Percentiles rank a stretch among this genome's conserved stretches.
phyloP scores from a whole-genome alignment of 2,797 vertebrate genomes.

The Aselliscus stoliczkanus region DNA sequence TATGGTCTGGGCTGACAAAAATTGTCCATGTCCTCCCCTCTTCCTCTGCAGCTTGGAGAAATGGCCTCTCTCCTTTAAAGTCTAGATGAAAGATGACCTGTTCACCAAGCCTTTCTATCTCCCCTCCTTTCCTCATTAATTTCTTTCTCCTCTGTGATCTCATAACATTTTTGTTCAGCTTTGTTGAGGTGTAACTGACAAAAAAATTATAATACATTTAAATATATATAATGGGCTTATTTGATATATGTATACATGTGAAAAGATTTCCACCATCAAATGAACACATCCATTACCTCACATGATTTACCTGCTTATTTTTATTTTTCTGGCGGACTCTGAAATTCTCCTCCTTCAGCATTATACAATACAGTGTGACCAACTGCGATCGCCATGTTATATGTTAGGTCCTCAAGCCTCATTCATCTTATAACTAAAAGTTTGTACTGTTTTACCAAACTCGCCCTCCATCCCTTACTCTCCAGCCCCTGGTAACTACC shows the following conservation, averaged over 20 bases:
- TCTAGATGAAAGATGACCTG: neutral
- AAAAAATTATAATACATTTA: neutral
- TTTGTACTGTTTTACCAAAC: neutral
- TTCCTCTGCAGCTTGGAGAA: neutral
- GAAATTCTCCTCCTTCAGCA: neutral
- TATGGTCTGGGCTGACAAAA: neutral
- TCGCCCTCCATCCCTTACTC: neutral
- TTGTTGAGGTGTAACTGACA: neutral
- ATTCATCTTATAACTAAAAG: neutral
- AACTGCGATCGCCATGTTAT: neutral
- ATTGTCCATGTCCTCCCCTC: rapidly evolving
- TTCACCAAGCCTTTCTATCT: neutral
- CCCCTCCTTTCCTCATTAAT: neutral
- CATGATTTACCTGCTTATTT: neutral
- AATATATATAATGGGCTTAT: neutral
- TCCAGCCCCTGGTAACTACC: neutral
- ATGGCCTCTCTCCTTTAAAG: neutral
- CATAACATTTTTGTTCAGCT: too few relatives aligned
- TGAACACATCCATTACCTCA: neutral
- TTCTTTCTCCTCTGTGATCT: neutral
- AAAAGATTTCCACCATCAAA: neutral
- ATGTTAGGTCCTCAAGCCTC: neutral
- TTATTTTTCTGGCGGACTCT: neutral
- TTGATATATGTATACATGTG: too few relatives aligned
- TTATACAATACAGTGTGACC: neutral